These are phyloP conservation scores for Zophobas morio DNA, from an alignment of 1,140 invertebrate species.

Conservation along the genomic window DNA sequence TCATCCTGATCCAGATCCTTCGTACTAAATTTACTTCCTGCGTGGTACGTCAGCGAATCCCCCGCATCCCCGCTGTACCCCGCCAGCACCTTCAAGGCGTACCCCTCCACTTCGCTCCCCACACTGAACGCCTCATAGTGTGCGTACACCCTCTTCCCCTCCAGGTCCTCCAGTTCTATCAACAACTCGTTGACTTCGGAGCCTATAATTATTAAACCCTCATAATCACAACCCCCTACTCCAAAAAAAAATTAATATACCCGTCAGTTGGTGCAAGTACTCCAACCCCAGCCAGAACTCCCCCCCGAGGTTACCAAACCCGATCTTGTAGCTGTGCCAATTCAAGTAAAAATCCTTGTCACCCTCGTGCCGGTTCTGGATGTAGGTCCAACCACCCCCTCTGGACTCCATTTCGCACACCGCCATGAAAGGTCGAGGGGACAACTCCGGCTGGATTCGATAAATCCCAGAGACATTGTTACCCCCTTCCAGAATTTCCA, in stretches of 20 bases:
- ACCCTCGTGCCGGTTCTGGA: constrained; percentile 75
- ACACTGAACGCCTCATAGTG: constrained; percentile 23
- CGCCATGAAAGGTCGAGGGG: constrained; percentile 71
- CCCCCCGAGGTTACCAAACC: constrained; percentile 68
- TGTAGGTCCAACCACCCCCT: constrained; percentile 74
- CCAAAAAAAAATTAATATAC: constrained; percentile 20
- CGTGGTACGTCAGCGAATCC: constrained; percentile 21
- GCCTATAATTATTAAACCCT: constrained; percentile 2
- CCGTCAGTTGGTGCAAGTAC: constrained; percentile 65
- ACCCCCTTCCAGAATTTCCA: constrained; percentile 26
- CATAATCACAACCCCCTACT: too few relatives aligned
- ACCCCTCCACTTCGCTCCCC: constrained; percentile 22
- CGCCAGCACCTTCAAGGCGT: constrained; percentile 25
- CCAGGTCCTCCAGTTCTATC: constrained; percentile 16
- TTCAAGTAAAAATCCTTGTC: constrained; percentile 74
- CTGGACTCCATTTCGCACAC: constrained; percentile 73
- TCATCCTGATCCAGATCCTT: constrained; percentile 80
- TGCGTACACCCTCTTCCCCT: constrained; percentile 1
- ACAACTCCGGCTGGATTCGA: constrained; percentile 59
- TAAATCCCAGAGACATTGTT: constrained; percentile 64
- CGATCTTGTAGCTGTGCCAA: constrained; percentile 75
- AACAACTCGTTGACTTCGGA: constrained; percentile 29
- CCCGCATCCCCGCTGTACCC: constrained; percentile 27
- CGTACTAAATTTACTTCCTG: constrained; percentile 28
- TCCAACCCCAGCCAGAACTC: constrained; percentile 71